A percentile compares a stretch with the other conserved stretches of the same genome.
These are phyloP conservation scores for Orthosia cruda DNA, from an alignment of 2,888 invertebrate species.

Conservation along the genomic window DNA sequence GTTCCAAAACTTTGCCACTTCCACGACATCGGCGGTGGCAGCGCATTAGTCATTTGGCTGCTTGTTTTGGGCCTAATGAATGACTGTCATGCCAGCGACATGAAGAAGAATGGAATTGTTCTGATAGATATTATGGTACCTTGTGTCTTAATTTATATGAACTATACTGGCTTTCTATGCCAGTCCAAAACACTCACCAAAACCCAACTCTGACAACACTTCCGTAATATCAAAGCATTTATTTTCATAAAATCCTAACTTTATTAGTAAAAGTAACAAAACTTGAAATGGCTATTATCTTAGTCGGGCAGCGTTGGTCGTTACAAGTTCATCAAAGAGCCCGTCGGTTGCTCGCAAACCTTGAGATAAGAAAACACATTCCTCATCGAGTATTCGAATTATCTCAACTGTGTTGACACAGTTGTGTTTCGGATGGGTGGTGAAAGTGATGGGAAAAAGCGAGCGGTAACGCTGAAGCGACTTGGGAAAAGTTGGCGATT, in stretches of 20 bases:
- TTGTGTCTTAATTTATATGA: no score
- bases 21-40: no score
- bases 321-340: slow-evolving; percentile 85
- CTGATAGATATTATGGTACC: no score
- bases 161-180: no score
- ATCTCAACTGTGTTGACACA: slow-evolving; percentile 89
- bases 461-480: not conserved
- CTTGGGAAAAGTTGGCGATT: not conserved
- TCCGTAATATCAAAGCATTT: slow-evolving; percentile 51
- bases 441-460: slow-evolving; percentile 62
- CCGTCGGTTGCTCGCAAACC: slow-evolving; percentile 81
- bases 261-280: slow-evolving; percentile 71
- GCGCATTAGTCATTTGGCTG: no score
- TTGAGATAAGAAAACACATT: slow-evolving; percentile 89
- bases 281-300: slow-evolving; percentile 72
- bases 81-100: no score
- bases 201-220: slow-evolving; percentile 16
- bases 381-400: slow-evolving; percentile 88
- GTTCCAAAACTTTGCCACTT: no score
- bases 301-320: slow-evolving; percentile 67
- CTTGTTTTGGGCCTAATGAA: no score
- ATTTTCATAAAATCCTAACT: slow-evolving; percentile 60
- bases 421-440: slow-evolving; percentile 78
- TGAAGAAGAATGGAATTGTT: no score
- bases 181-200: not conserved